Evolutionary conservation across 2,888 invertebrate species (phyloP).

Genomic region (Tenodera sinensis): DNA sequence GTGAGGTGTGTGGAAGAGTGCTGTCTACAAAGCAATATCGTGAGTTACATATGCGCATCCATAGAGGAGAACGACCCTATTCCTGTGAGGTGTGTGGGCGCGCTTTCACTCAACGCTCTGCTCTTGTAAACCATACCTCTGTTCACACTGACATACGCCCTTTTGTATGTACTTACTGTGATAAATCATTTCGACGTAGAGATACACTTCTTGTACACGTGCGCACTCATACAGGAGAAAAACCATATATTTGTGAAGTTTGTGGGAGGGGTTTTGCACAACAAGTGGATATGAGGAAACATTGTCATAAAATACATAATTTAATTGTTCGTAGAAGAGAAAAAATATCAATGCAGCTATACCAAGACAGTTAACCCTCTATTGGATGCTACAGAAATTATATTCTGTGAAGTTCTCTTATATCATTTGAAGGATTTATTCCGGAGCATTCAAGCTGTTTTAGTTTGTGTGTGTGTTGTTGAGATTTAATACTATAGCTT

Average conservation of each 20-base stretch:
- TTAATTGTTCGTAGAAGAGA: not conserved
- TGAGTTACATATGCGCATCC: slow-evolving; percentile 37
- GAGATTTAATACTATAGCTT: no score
- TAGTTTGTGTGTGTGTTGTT: no score
- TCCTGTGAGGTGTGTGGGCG: slow-evolving; percentile 23
- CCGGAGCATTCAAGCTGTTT: no score
- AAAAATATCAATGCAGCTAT: not conserved
- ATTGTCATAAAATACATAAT: not conserved
- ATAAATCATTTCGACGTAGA: slow-evolving; percentile 51
- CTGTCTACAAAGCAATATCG: slow-evolving; percentile 51
- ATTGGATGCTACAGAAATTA: not conserved
- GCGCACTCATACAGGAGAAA: slow-evolving; percentile 54
- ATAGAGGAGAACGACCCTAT: slow-evolving; percentile 27
- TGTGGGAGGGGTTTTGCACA: slow-evolving; percentile 44
- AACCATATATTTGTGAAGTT: slow-evolving; percentile 50
- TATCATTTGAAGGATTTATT: no score
- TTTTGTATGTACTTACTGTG: slow-evolving; percentile 56
- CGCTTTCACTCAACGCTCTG: slow-evolving; percentile 52
- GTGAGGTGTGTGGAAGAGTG: slow-evolving; percentile 47
- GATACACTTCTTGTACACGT: slow-evolving; percentile 54
- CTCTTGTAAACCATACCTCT: slow-evolving; percentile 59
- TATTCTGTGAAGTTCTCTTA: no score
- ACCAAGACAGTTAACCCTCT: not conserved
- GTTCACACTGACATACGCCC: slow-evolving; percentile 56
- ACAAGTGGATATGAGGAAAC: not conserved